Evolutionary conservation across 2,113 vertebrate genomes (phyloP).

Genomic region (Etheostoma cragini): DNA sequence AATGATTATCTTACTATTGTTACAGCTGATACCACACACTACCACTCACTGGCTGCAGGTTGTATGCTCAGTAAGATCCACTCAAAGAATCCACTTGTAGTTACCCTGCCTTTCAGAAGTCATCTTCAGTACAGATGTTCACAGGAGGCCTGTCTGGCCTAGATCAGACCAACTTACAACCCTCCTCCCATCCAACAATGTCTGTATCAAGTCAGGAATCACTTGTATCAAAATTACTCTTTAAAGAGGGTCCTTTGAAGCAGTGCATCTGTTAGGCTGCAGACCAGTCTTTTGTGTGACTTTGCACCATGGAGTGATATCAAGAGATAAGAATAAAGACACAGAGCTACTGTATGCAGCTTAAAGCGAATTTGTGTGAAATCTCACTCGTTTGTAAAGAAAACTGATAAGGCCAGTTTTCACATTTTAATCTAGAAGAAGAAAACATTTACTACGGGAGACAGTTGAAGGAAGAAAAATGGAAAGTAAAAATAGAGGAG

Average conservation of each 20-base stretch:
- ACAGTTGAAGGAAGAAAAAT: conserved; percentile 12
- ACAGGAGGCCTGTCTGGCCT: conserved; percentile 27
- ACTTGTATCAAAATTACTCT: conserved; percentile 66
- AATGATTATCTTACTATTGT: conserved; percentile 17
- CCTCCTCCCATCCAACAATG: conserved; percentile 28
- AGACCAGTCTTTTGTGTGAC: conserved; percentile 47
- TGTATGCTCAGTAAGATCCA: conserved; percentile 1
- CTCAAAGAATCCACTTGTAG: conserved; percentile 48
- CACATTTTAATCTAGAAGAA: conserved; percentile 19
- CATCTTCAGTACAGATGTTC: conserved; percentile 46
- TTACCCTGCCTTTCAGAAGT: conserved; percentile 39
- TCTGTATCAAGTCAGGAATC: conserved; percentile 47
- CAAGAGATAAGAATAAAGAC: conserved; percentile 9
- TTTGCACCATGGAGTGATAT: conserved; percentile 29
- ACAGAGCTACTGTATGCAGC: not conserved
- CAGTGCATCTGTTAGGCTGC: conserved; percentile 28
- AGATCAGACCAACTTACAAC: conserved; percentile 41
- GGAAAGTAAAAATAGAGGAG: conserved; percentile 17
- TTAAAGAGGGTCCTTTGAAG: conserved; percentile 66
- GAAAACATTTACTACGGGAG: conserved; percentile 4
- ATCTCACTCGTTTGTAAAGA: conserved; percentile 8
- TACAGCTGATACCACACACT: conserved; percentile 16
- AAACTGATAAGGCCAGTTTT: conserved; percentile 28
- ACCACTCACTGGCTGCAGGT: not conserved
- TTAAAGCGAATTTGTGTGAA: conserved; percentile 24